A percentile compares a stretch with the other conserved stretches of the same genome.
Conservation (phyloP, 2,113 vertebrate genomes). For the Eulemur rufifrons region DNA sequence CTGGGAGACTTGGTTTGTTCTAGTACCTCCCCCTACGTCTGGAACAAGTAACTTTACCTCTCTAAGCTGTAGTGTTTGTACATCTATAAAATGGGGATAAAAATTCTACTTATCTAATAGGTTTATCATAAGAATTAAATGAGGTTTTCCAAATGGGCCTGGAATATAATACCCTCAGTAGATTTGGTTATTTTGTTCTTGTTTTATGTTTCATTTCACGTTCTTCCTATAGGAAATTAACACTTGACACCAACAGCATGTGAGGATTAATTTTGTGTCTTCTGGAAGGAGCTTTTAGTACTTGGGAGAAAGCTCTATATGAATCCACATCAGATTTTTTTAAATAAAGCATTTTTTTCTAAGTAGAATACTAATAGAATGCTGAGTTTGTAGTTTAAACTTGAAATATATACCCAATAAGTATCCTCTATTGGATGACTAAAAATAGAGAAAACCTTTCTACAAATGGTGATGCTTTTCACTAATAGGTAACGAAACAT, state of each 20-base stretch:
- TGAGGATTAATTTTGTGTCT: neutral
- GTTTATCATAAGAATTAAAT: neutral
- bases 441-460: neutral
- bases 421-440: neutral
- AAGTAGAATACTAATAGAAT: neutral
- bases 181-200: neutral
- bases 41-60: neutral
- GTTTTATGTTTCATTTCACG: neutral
- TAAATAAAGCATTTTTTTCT: neutral
- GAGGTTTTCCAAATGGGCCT: neutral
- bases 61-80: neutral
- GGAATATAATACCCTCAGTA: neutral
- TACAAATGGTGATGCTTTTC: neutral
- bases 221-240: neutral
- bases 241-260: neutral
- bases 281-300: neutral
- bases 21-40: neutral
- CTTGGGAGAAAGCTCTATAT: neutral
- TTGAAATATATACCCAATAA: neutral
- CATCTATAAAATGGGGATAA: neutral
- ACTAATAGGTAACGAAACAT: neutral
- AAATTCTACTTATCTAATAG: neutral
- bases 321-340: neutral
- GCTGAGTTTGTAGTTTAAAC: constrained; percentile 9
- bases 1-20: neutral